Conservation (phyloP, 92 coral and sea anemone species). For the Heteractis magnifica region DNA sequence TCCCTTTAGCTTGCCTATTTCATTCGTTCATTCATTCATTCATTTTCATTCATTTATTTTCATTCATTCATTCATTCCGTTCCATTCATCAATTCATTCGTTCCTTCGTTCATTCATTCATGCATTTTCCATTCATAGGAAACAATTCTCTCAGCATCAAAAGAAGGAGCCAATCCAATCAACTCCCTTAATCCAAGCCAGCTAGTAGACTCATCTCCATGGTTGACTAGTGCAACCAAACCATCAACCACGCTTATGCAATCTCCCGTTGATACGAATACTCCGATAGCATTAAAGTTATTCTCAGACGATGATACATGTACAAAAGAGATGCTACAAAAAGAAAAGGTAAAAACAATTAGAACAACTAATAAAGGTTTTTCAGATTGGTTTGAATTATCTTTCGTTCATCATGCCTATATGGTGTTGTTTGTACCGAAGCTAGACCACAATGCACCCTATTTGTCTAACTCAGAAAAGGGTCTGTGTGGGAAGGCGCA, state of each 20-base stretch:
- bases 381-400: too few relatives aligned
- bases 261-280: slow-evolving; percentile 3
- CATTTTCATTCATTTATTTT: too few relatives aligned
- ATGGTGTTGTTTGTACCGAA: too few relatives aligned
- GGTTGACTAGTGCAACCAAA: neutral
- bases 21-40: too few relatives aligned
- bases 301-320: slow-evolving; percentile 18
- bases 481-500: too few relatives aligned
- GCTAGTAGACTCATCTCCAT: neutral
- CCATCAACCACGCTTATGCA: neutral
- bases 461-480: too few relatives aligned
- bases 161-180: neutral
- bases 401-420: too few relatives aligned
- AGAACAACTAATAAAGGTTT: neutral
- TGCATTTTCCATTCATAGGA: neutral
- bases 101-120: neutral
- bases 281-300: slow-evolving; percentile 13
- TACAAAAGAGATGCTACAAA: neutral
- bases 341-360: neutral
- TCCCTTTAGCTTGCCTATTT: too few relatives aligned
- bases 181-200: neutral
- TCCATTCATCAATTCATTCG: neutral
- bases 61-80: too few relatives aligned
- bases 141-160: neutral
- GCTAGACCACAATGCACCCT: too few relatives aligned